A percentile compares a stretch with the other conserved stretches of the same genome.
These are phyloP conservation scores for Bothrops alternatus DNA, from an alignment of 2,797 vertebrate species.

Conservation along the genomic window DNA sequence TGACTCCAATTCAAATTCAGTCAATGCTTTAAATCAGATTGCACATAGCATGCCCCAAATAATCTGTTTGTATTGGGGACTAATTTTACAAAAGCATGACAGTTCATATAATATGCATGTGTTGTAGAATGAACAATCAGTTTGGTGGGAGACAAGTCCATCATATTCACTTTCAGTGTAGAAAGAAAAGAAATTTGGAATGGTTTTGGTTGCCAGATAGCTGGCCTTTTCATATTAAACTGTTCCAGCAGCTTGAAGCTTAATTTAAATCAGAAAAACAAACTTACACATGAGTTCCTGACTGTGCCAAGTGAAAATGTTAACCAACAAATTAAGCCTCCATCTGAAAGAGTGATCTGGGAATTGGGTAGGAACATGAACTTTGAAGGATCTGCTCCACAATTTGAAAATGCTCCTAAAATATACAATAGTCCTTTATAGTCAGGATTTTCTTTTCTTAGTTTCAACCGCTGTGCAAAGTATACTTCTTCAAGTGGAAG, in stretches of 20 bases:
- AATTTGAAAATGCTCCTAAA: not conserved
- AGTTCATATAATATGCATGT: not conserved
- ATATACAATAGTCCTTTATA: not conserved
- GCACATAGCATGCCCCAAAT: not conserved
- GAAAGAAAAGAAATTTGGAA: not conserved
- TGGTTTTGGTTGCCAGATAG: not conserved
- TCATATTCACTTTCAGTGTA: not conserved
- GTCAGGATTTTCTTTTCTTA: not conserved
- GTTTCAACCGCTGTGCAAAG: not conserved
- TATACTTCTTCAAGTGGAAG: not conserved
- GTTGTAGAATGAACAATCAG: not conserved
- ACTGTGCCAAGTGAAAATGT: not conserved
- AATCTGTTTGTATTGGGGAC: not conserved
- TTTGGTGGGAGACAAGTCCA: not conserved
- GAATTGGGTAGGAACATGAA: not conserved
- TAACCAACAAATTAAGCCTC: not conserved
- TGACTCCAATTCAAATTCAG: not conserved
- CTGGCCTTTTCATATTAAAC: not conserved
- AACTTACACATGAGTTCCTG: not conserved
- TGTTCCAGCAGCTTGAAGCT: not conserved
- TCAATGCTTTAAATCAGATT: not conserved
- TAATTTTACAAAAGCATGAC: not conserved
- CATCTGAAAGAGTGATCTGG: not conserved
- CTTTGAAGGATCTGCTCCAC: not conserved
- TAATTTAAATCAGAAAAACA: not conserved